Base-by-base conservation (phyloP, 2,888 invertebrate species). In the Pyrgus malvae region DNA sequence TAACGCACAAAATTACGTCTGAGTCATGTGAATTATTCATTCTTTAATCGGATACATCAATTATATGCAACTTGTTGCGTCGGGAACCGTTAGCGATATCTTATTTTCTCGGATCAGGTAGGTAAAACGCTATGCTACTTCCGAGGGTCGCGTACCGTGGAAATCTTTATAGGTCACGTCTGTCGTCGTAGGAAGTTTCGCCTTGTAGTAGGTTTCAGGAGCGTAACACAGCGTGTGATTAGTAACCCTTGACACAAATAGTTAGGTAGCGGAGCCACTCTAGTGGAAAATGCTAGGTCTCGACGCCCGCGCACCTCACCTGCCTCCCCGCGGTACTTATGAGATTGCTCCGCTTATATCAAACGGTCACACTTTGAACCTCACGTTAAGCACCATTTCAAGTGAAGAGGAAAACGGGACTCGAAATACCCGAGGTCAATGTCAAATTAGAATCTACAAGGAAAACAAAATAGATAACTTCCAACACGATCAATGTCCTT, bases 221-320 rank as follows among this genome's bases (percentile, higher is more conserved):
- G 76, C 78, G 73, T 76, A 80, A 85, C 80, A 83, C 80, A 74
- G 80, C 73, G 76, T 79, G 77, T 79, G 78, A 88, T 86, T 87
- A 88, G 69, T 76, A 80, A 84, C 85, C 88, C 88, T 89, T 89
- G 89, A 89, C 89, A 88, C 60, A 86, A 83, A 82, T 84, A 70
- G 27, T 35, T 53, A 70, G 27, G 44, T 53, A 70, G 76, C 78
- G 78, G 78, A 70, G 72, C 77, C 83, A 81, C 80, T 88, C 84
- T 86, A 83, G 69, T 84, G 86, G 83, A 87, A 88, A 87, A 84
- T 79, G 78, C 78, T 83, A 82, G 79, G 78, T 80, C 80, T 86
- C 71, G 66, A 69, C 76, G 76, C 76, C 73, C 71, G 75, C 76
- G 65, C 62, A 62, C 66, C 59, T 59, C 68, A 70, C 63, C 65